phyloP scores from a whole-genome alignment of 1,140 invertebrate species.

The Pachypeltis micranthus region DNA sequence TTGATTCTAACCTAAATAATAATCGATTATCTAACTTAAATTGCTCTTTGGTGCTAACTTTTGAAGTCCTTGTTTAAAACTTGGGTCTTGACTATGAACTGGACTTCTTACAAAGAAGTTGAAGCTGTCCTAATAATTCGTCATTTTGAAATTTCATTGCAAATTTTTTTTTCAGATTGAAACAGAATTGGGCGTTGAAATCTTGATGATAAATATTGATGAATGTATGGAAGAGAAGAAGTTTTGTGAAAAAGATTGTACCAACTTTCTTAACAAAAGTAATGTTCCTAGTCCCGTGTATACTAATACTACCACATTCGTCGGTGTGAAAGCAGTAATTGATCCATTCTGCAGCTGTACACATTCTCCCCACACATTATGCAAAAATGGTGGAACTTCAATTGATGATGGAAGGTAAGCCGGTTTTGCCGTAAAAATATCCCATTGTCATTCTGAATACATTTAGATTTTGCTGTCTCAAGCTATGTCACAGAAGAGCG shows the following conservation, averaged over 20 bases:
- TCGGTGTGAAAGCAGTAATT: slow-evolving; percentile 70
- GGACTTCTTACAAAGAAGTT: too few relatives aligned
- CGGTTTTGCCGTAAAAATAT: not conserved
- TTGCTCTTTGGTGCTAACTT: too few relatives aligned
- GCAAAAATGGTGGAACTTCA: slow-evolving; percentile 60
- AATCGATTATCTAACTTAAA: too few relatives aligned
- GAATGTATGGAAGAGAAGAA: slow-evolving; percentile 66
- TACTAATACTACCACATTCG: slow-evolving; percentile 79
- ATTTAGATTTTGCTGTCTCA: too few relatives aligned
- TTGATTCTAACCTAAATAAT: too few relatives aligned
- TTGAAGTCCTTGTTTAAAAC: too few relatives aligned
- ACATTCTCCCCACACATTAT: slow-evolving; percentile 35
- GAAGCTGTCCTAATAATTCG: too few relatives aligned
- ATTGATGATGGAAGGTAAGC: slow-evolving; percentile 42
- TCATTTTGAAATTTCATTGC: too few relatives aligned
- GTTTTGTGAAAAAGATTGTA: slow-evolving; percentile 58
- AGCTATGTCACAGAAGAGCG: too few relatives aligned
- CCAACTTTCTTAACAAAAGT: slow-evolving; percentile 55
- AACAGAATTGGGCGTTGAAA: slow-evolving; percentile 51
- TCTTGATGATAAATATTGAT: slow-evolving; percentile 76
- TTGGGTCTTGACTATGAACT: too few relatives aligned
- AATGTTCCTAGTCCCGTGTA: slow-evolving; percentile 65
- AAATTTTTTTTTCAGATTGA: slow-evolving; percentile 42
- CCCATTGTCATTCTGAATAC: not conserved
- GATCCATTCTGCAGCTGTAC: slow-evolving; percentile 60